phyloP scores from a whole-genome alignment of 2,113 vertebrate species.

The Saccopteryx leptura region DNA sequence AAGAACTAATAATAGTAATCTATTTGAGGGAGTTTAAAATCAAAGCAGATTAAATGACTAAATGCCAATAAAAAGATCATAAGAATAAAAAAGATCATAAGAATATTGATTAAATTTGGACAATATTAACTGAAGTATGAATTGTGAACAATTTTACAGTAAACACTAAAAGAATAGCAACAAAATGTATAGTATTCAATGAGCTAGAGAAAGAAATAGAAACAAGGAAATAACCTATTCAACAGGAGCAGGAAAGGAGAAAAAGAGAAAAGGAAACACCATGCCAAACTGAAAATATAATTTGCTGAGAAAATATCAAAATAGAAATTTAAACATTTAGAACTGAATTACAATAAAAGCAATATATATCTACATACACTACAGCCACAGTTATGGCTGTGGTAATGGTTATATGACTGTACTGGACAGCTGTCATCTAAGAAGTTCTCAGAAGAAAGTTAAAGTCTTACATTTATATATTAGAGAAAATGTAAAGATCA shows the following conservation, averaged over 20 bases:
- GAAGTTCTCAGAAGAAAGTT: background rate
- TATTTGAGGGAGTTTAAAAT: background rate
- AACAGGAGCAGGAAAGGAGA: background rate
- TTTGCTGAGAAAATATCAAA: background rate
- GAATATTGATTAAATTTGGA: background rate
- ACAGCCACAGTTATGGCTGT: background rate
- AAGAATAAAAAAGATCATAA: background rate
- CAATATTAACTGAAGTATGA: background rate
- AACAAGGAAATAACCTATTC: background rate
- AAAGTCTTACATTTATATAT: background rate
- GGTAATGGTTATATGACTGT: background rate
- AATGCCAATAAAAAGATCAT: background rate
- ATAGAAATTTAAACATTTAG: slow-evolving; percentile 12
- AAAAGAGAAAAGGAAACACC: background rate
- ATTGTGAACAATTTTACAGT: background rate
- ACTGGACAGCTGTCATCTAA: background rate
- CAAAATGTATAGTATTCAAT: background rate
- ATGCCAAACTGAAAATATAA: background rate
- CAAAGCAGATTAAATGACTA: slow-evolving; percentile 8
- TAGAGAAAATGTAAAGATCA: background rate
- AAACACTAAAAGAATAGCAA: background rate
- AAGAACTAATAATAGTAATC: background rate
- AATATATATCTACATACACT: background rate
- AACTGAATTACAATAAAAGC: background rate
- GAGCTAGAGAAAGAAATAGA: background rate